Evolutionary conservation across 2,113 vertebrate genomes (phyloP), one percentile per base, ranked within the genome.

Genomic region (Semnornis frantzii): DNA sequence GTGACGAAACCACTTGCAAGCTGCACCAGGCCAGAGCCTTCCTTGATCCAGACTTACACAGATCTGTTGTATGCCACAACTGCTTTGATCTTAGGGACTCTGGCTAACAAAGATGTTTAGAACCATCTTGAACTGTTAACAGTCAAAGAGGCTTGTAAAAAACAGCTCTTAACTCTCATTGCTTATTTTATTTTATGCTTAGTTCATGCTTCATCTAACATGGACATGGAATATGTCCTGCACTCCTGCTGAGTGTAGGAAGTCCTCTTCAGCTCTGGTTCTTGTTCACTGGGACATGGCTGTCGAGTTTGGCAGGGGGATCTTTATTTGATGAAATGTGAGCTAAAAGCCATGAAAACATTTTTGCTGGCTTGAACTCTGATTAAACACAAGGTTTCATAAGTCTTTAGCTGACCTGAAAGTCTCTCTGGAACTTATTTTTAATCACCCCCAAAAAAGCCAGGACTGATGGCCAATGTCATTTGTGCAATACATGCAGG

Each of bases 31-130:
- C 54, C 71, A 54, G 24, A 68, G 17, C 7, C 54, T 80, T 83
- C 70, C 71, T 86, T 92, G 65, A 82, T 87, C n/a, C 59, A 91
- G 55, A 39, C 85, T 89, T 89, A 63, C 24, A 89, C 6, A 73
- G n/a, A 89, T 50, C 44, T 82, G 30, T 20, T 52, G 11, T 42
- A 69, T 65, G 55, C 55, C 75, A 65, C 42, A 64, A 58, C 4
- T 52, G 46, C 39, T 79, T 90, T 62, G 50, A 78, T 73, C 65
- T 48, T 34, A 58, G 1, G 10, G 62, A 66, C 48, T 78, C 34
- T 19, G 30, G n/a, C 37, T 88, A 91, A 63, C n/a, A 83, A 86
- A 81, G 80, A 65, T 24, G 9, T 63, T 89, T 63, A 84, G 37
- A 78, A 75, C 64, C 31, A 64, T 30, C 62, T 52, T 39, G 33